phyloP scores from a whole-genome alignment of 2,888 invertebrate genomes.

The Amblyjoppa fuscipennis region DNA sequence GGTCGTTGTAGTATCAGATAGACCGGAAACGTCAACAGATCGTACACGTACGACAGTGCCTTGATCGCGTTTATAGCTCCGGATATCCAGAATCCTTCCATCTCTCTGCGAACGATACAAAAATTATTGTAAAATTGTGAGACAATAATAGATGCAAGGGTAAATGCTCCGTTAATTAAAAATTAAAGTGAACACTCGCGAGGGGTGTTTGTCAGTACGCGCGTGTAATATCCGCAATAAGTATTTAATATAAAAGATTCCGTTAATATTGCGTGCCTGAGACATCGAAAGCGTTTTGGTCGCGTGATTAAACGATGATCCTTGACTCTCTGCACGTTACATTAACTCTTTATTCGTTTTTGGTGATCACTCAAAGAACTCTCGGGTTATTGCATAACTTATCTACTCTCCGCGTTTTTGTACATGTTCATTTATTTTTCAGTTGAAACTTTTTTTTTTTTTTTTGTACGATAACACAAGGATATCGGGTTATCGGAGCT shows the following conservation, averaged over 20 bases:
- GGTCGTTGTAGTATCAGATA: slow-evolving; percentile 95
- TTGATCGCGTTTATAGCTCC: slow-evolving; percentile 92
- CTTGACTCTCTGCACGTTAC: slow-evolving; percentile 9
- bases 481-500: slow-evolving; percentile 10
- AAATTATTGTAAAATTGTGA: background rate
- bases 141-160: background rate
- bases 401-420: background rate
- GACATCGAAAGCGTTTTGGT: background rate
- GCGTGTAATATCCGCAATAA: background rate
- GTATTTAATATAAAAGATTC: background rate
- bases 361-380: background rate
- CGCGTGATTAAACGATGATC: slow-evolving; percentile 9
- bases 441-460: background rate
- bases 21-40: slow-evolving; percentile 95
- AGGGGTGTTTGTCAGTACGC: background rate
- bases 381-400: background rate
- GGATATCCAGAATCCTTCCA: slow-evolving; percentile 88
- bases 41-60: slow-evolving; percentile 94
- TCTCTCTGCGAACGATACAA: slow-evolving; percentile 85
- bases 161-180: background rate
- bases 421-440: background rate
- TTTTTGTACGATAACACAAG: background rate
- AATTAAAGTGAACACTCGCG: background rate
- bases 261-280: background rate
- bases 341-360: background rate